A percentile compares a stretch with the other conserved stretches of the same genome.
These are phyloP conservation scores for Leuctra nigra DNA, from an alignment of 2,888 invertebrate species.

Conservation along the genomic window DNA sequence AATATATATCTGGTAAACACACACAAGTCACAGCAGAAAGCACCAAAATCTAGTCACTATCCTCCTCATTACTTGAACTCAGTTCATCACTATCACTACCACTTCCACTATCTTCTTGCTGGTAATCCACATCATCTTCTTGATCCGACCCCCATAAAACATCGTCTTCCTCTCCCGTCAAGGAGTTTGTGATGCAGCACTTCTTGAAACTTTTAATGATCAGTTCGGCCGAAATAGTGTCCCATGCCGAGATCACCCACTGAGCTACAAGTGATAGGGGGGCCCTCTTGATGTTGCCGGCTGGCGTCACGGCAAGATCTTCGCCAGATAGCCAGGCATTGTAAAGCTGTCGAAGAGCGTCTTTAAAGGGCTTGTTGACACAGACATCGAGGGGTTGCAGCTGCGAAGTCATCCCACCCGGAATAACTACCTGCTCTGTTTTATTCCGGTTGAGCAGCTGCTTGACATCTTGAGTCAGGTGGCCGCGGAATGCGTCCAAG, in stretches of 20 bases:
- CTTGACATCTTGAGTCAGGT: slow-evolving; percentile 20
- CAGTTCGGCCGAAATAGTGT: not conserved
- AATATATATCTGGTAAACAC: too few species aligned
- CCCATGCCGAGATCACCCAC: slow-evolving; percentile 19
- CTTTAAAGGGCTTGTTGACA: slow-evolving; percentile 23
- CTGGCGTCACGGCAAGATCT: slow-evolving; percentile 6
- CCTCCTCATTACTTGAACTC: too few species aligned
- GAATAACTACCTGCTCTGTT: slow-evolving; percentile 21
- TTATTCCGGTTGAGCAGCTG: not conserved
- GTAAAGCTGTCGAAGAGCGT: slow-evolving; percentile 1
- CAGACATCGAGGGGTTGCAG: slow-evolving; percentile 20
- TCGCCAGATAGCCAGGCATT: slow-evolving; percentile 15
- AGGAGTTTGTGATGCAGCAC: slow-evolving; percentile 16
- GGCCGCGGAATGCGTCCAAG: slow-evolving; percentile 16
- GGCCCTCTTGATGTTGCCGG: slow-evolving; percentile 17
- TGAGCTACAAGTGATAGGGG: slow-evolving; percentile 3
- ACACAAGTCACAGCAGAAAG: too few species aligned
- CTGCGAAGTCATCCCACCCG: slow-evolving; percentile 9
- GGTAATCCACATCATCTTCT: too few species aligned
- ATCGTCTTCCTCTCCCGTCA: slow-evolving; percentile 19
- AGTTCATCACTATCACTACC: too few species aligned
- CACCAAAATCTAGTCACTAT: too few species aligned
- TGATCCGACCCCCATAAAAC: slow-evolving; percentile 7
- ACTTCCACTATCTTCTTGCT: too few species aligned
- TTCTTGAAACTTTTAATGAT: slow-evolving; percentile 14